Conservation (phyloP, 2,888 invertebrate genomes). For the Phlogophora meticulosa region DNA sequence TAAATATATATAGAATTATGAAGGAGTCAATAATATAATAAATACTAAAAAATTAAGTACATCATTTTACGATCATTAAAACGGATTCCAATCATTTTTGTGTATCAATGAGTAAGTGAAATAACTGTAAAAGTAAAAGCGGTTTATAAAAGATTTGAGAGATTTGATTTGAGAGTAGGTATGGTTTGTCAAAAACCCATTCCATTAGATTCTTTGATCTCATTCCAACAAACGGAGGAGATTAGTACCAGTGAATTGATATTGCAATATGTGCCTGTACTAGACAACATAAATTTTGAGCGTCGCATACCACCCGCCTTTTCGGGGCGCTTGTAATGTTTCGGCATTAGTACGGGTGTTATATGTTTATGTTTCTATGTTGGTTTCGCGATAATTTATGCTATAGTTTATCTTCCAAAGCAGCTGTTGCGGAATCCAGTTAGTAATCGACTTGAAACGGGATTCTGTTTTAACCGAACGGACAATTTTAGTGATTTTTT, state of each 20-base stretch:
- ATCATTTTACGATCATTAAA: conserved; percentile 22
- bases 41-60: background rate
- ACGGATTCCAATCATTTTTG: background rate
- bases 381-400: conserved; percentile 66
- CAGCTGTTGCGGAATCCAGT: conserved; percentile 53
- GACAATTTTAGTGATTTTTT: conserved; percentile 54
- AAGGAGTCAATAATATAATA: background rate
- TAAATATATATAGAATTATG: conserved; percentile 1
- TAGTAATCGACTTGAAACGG: conserved; percentile 47
- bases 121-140: conserved; percentile 19
- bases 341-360: conserved; percentile 58
- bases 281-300: conserved; percentile 63
- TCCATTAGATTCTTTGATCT: conserved; percentile 65
- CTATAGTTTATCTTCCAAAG: conserved; percentile 62
- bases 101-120: conserved; percentile 21
- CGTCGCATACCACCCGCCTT: conserved; percentile 52
- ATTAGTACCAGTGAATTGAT: conserved; percentile 53
- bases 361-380: conserved; percentile 64
- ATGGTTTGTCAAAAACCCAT: conserved; percentile 40
- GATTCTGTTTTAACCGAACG: conserved; percentile 37
- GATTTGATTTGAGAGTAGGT: no score
- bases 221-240: conserved; percentile 57
- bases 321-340: conserved; percentile 59
- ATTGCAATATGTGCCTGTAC: conserved; percentile 45
- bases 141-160: conserved; percentile 34